phyloP scores from a whole-genome alignment of 2,888 invertebrate genomes.

The Cosmia pyralina region DNA sequence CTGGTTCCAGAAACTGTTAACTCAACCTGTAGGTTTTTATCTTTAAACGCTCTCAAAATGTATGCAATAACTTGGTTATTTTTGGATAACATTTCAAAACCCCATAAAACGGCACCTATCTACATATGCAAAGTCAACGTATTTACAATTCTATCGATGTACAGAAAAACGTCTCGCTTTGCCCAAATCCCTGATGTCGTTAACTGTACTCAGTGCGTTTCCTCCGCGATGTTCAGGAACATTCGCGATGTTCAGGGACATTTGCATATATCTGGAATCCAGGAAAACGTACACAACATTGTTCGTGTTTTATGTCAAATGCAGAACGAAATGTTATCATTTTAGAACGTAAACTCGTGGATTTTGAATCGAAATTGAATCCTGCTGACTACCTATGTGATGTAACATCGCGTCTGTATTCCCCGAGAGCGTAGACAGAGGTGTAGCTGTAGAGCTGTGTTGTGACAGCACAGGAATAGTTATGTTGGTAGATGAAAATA shows the following conservation, averaged over 20 bases:
- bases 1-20: background rate
- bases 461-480: no score
- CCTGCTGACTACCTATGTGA: background rate
- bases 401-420: background rate
- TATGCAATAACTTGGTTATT: background rate
- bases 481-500: constrained; percentile 1
- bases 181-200: constrained; percentile 54
- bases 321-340: background rate
- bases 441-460: background rate
- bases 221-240: constrained; percentile 10
- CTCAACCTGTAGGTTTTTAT: background rate
- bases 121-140: constrained; percentile 32
- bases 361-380: background rate
- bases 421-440: background rate
- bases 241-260: constrained; percentile 27
- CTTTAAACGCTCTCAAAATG: background rate
- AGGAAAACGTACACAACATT: constrained; percentile 1
- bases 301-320: constrained; percentile 7
- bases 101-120: constrained; percentile 10
- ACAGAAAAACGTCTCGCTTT: constrained; percentile 19
- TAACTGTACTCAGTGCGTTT: constrained; percentile 16
- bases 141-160: constrained; percentile 25
- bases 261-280: constrained; percentile 37
- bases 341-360: background rate
- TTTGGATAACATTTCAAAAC: constrained; percentile 7